Conservation (phyloP, 2,888 invertebrate species). For the Agrenia bidenticulata region DNA sequence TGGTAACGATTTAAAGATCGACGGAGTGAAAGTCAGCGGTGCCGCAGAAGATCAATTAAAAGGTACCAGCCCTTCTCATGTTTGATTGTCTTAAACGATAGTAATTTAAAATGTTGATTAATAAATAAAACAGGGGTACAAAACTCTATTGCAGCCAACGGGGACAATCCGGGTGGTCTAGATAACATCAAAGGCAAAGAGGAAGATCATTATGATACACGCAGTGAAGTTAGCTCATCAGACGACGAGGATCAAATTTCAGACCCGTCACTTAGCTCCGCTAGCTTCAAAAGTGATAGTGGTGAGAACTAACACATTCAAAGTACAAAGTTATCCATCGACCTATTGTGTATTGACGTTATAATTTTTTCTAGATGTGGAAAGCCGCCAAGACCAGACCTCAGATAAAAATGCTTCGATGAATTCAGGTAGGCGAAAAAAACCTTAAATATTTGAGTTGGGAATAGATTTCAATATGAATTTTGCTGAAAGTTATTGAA, state of each 20-base stretch:
- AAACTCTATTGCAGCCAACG: slow-evolving; percentile 10
- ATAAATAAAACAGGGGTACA: too few relatives aligned
- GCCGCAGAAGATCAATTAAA: too few relatives aligned
- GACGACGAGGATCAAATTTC: slow-evolving; percentile 63
- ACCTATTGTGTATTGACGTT: neutral
- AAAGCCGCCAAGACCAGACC: slow-evolving; percentile 16
- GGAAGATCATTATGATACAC: slow-evolving; percentile 67
- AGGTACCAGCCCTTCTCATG: too few relatives aligned
- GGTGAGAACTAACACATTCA: slow-evolving; percentile 35
- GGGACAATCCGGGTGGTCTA: slow-evolving; percentile 19
- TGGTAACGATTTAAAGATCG: too few relatives aligned
- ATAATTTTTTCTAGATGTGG: slow-evolving; percentile 15
- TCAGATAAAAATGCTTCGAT: slow-evolving; percentile 16
- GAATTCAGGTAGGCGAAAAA: neutral
- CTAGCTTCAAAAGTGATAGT: slow-evolving; percentile 48
- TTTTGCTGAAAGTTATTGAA: neutral
- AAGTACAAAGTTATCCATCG: neutral
- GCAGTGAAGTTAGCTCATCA: slow-evolving; percentile 85
- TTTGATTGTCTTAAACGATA: too few relatives aligned
- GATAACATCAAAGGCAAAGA: slow-evolving; percentile 20
- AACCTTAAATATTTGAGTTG: neutral
- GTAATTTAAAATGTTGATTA: too few relatives aligned
- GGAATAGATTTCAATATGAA: neutral
- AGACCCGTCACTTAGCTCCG: slow-evolving; percentile 49
- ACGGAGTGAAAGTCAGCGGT: too few relatives aligned